Conservation (phyloP, 1,140 invertebrate genomes). For the Solen grandis region DNA sequence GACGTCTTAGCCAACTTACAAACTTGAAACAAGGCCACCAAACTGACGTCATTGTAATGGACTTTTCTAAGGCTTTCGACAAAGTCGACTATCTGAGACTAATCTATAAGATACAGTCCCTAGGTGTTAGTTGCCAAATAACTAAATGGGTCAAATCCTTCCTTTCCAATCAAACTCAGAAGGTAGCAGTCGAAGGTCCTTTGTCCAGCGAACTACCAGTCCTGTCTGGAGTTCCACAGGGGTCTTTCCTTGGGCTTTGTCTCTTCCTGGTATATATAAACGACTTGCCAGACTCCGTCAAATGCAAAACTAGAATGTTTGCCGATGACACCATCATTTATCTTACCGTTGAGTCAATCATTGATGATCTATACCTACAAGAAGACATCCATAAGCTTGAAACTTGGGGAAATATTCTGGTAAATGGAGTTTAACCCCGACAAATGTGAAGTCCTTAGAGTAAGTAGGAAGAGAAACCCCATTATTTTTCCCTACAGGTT, state of each 20-base stretch:
- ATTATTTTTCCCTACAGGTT: conserved; percentile 10
- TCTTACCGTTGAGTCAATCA: conserved; percentile 6
- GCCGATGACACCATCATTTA: conserved; percentile 40
- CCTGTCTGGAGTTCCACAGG: conserved; percentile 11
- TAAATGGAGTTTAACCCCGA: neutral
- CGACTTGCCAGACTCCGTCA: neutral
- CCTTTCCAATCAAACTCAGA: neutral
- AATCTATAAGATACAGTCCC: no score
- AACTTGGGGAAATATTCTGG: neutral
- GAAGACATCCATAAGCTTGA: conserved; percentile 5
- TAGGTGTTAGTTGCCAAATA: no score
- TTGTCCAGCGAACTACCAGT: neutral
- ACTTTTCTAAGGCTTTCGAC: conserved; percentile 3
- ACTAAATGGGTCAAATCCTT: conserved; percentile 13
- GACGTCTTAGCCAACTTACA: no score
- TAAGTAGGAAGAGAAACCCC: neutral
- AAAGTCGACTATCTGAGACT: conserved; percentile 39
- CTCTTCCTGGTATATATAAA: conserved; percentile 24
- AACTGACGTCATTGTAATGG: conserved; percentile 11
- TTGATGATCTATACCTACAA: neutral
- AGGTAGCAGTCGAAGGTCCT: neutral
- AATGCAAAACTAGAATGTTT: neutral
- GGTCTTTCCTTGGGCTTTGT: neutral
- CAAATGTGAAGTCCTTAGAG: conserved; percentile 18
- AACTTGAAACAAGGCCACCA: no score